Evolutionary conservation across 2,888 invertebrate species (phyloP), one percentile per base, ranked within the genome.

Genomic region (Alitta virens): DNA sequence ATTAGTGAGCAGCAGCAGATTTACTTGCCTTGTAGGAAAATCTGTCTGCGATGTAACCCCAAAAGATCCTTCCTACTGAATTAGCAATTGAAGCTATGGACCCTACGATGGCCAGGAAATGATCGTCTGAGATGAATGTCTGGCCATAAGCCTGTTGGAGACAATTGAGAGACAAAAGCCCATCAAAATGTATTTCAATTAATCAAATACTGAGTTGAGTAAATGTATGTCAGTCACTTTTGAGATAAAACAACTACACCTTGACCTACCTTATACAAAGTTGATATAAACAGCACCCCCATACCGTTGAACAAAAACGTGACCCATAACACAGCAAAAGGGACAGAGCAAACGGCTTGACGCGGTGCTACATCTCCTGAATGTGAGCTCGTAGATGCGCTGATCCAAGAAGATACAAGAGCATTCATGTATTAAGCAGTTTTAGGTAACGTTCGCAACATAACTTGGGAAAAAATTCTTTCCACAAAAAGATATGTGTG

Each of bases 61-160:
- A 85, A 23, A 79, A 64, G 9, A 85, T 78, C 38, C 85, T 69
- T 1, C 84, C 84, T 3, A 68, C 66, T 5, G 82, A 81, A 72
- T 85, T 85, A 60, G 80, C 83, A n/a, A 85, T 71, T 1, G 84
- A 81, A 1, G 83, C 82, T 23, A 83, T 64, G 0, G 83, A 79
- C 23, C 85, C 84, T 2, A 84, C 82, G 23, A 76, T 60, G 0
- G 84, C 83, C 68, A 85, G 73, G 65, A 83, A 85, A 52, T 78
- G 76, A 67, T 85, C 85, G 69, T 85, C 83, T 1, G 73, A 72
- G 53, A 85, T 85, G 64, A 81, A 82, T 0, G 76, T 78, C 63
- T 79, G 79, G n/a, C 82, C 82, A 71, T 77, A 83, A 1, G 79
- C 78, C 79, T 79, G 67, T 33, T 12, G 33, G 33, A 12, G 33